A percentile compares a stretch with the other conserved stretches of the same genome.
phyloP scores from a whole-genome alignment of 2,797 vertebrate species.

The Epinephelus malabaricus region DNA sequence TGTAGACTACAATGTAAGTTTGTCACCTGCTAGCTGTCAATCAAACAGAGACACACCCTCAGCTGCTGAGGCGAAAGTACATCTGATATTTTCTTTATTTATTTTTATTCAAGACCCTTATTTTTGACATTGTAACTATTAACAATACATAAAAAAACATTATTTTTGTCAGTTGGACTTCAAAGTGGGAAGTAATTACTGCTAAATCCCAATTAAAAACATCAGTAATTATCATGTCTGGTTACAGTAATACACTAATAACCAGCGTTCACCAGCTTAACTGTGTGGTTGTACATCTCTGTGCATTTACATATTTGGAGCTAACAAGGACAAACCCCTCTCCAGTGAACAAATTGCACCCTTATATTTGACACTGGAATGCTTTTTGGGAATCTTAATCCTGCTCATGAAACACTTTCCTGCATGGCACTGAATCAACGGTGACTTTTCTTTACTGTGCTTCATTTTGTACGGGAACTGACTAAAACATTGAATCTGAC shows the following conservation, averaged over 20 bases:
- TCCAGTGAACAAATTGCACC: conserved; percentile 19
- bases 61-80: background rate
- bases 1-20: background rate
- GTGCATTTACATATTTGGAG: conserved; percentile 38
- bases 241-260: conserved; percentile 12
- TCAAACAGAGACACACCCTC: background rate
- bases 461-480: conserved; percentile 37
- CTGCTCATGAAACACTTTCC: conserved; percentile 38
- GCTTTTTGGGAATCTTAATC: conserved; percentile 26
- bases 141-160: background rate
- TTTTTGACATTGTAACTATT: background rate
- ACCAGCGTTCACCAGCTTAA: conserved; percentile 7
- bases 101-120: background rate
- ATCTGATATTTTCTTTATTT: background rate
- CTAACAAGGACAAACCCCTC: conserved; percentile 1
- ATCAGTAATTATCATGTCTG: background rate
- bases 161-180: background rate
- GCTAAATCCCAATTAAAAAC: conserved; percentile 1
- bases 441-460: conserved; percentile 23
- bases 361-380: conserved; percentile 34
- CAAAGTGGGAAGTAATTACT: background rate
- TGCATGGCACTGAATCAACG: conserved; percentile 66
- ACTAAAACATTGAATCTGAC: conserved; percentile 16
- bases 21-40: conserved; percentile 9
- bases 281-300: conserved; percentile 2